Conservation (phyloP, 2,888 invertebrate genomes). For the Drosophila austrosaltans region DNA sequence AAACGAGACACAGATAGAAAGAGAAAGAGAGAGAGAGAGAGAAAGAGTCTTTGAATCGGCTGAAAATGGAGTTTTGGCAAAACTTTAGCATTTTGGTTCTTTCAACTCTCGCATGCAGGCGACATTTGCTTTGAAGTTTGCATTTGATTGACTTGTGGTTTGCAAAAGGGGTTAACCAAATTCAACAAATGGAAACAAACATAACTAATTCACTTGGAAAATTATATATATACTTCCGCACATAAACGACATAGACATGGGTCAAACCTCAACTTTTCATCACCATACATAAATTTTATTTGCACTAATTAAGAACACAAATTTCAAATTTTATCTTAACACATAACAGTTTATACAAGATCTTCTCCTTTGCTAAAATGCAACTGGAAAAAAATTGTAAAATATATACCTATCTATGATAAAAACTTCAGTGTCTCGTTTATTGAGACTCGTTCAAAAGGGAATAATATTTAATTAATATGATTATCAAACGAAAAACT, state of each 20-base stretch:
- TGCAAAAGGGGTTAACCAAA: slow-evolving; percentile 5
- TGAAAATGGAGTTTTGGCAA: slow-evolving; percentile 21
- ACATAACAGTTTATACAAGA: too few relatives aligned
- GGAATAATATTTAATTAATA: too few relatives aligned
- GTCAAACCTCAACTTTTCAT: background rate
- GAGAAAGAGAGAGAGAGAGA: slow-evolving; percentile 17
- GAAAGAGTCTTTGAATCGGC: slow-evolving; percentile 20
- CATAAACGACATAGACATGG: background rate
- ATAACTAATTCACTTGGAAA: slow-evolving; percentile 8
- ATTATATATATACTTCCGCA: background rate
- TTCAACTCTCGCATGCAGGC: slow-evolving; percentile 50
- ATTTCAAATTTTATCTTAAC: background rate
- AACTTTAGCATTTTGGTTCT: slow-evolving; percentile 43
- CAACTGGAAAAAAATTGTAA: too few relatives aligned
- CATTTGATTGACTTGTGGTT: slow-evolving; percentile 65
- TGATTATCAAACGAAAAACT: too few relatives aligned
- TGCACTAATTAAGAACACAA: background rate
- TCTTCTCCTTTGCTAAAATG: too few relatives aligned
- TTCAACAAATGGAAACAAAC: background rate
- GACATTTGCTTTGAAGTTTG: slow-evolving; percentile 73
- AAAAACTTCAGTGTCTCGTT: too few relatives aligned
- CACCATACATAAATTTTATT: background rate
- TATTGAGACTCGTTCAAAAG: too few relatives aligned
- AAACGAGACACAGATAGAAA: slow-evolving; percentile 39
- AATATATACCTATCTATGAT: too few relatives aligned